Evolutionary conservation across 2,797 vertebrate genomes (phyloP).

Genomic region (Acanthornis magna): DNA sequence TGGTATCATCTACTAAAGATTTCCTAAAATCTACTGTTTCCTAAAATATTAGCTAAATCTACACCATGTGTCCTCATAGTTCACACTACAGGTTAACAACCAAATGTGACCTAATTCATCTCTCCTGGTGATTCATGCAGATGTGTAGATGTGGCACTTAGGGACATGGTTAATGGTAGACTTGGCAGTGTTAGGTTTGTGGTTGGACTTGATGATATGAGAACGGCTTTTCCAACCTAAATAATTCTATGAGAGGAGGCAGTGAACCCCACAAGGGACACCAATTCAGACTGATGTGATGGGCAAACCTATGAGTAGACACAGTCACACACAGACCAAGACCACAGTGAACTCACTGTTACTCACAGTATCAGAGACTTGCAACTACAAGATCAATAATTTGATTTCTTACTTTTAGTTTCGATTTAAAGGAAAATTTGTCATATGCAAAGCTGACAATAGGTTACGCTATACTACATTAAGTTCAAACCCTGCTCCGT

Average conservation of each 20-base stretch:
- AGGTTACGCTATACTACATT: neutral
- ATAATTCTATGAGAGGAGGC: neutral
- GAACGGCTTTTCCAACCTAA: neutral
- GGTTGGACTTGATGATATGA: neutral
- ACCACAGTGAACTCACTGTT: neutral
- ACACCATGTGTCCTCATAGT: neutral
- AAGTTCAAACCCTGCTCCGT: neutral
- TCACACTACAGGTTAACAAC: neutral
- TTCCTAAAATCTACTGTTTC: neutral
- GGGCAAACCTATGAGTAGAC: neutral
- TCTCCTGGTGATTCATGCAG: neutral
- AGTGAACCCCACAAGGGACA: neutral
- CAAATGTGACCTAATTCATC: neutral
- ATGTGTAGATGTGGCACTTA: neutral
- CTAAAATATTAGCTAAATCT: neutral
- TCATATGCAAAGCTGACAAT: neutral
- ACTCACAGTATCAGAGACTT: neutral
- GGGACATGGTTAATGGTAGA: neutral
- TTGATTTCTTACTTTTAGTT: neutral
- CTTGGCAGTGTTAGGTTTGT: neutral
- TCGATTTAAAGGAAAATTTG: conserved; percentile 4
- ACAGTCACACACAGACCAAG: neutral
- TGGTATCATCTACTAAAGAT: neutral
- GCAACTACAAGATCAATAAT: neutral
- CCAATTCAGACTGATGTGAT: neutral